These are phyloP conservation scores for Corynorhinus townsendii DNA, from an alignment of 2,113 vertebrate genomes.

Conservation along the genomic window DNA sequence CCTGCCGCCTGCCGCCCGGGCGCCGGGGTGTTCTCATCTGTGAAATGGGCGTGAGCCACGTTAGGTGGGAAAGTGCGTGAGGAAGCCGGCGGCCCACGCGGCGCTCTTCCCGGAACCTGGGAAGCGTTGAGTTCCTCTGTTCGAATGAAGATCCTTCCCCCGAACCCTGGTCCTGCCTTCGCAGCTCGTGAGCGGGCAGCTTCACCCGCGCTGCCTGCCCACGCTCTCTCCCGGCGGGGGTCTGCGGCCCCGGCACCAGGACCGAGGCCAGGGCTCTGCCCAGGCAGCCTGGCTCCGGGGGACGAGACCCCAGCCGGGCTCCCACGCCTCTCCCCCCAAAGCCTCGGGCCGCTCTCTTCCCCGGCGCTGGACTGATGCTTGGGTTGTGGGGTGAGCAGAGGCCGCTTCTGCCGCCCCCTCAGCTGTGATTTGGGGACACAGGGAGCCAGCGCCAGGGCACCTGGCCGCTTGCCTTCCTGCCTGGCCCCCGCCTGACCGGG, in stretches of 20 bases:
- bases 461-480: background rate
- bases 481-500: background rate
- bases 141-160: rapidly evolving
- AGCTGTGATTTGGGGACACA: rapidly evolving
- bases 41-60: background rate
- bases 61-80: too few relatives aligned
- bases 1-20: background rate
- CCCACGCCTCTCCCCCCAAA: rapidly evolving
- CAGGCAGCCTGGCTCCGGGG: background rate
- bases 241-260: too few relatives aligned
- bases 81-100: rapidly evolving
- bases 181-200: too few relatives aligned
- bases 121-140: rapidly evolving
- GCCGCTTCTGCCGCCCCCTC: background rate
- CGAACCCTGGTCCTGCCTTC: background rate
- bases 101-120: background rate
- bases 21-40: background rate
- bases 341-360: background rate
- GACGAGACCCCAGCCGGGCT: background rate
- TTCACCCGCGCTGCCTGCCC: too few relatives aligned
- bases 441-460: background rate
- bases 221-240: too few relatives aligned
- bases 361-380: background rate
- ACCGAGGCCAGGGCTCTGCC: background rate
- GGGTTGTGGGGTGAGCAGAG: rapidly evolving